Evolutionary conservation across 64 coral and sea anemone species (phyloP), one percentile per base, ranked within the genome.

Genomic region (Acropora yongei): DNA sequence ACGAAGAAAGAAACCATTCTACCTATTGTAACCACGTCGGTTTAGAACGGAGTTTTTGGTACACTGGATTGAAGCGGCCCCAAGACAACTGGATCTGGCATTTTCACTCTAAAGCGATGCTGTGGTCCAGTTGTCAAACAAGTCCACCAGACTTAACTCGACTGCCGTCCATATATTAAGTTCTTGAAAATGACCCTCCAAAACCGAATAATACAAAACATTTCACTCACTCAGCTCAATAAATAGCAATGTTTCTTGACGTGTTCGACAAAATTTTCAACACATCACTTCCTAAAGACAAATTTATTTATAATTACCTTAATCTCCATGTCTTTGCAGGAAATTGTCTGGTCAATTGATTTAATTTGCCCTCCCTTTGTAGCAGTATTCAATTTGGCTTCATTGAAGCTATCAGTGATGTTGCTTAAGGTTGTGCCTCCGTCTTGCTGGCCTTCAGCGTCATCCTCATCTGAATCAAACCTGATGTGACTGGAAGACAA

Each of bases 381-480:
- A 71, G 9, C n/a, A 48, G 61, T 2, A 48, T 67, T 46, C 17
- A 6, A n/a, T 48, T 5, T 19, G 16, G 65, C 6, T n/a, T n/a
- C 46, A 30, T 47, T 45, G 12, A 49, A 0, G 44, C 6, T 6
- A 49, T 72, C 82, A 47, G 82, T 30, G 82, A 1, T 49, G 1
- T 49, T 68, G 42, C 40, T 49, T n/a, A 30, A 30, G 30, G 30
- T 49, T 5, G 45, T 48, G 46, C 63, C 44, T 49, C 0, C 44
- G 47, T 85, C 14, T n/a, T 68, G 12, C 17, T 68, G 12, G 7
- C 20, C 44, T 10, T 85, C 82, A 49, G 4, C 8, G 8, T 43
- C 68, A 4, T 85, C 82, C 44, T 85, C 82, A 12, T 85, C 82
- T 85, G 82, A 85, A 85, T 85, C 82, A 85, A 85, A 85, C 11